These are phyloP conservation scores for Clistopyga incitator DNA, from an alignment of 2,888 invertebrate genomes.

Conservation along the genomic window DNA sequence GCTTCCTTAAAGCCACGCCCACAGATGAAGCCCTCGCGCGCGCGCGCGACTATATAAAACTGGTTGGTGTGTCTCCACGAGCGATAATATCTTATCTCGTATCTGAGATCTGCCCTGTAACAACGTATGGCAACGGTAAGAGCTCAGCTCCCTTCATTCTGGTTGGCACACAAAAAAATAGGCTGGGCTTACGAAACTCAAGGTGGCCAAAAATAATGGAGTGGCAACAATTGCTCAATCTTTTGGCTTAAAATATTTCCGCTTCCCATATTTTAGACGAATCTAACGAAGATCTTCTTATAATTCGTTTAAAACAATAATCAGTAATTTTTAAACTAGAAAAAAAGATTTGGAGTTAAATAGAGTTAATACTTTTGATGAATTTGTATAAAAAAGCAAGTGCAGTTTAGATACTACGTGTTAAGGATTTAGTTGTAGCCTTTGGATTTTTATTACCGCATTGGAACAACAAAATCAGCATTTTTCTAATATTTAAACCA, in stretches of 20 bases:
- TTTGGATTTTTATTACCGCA: no score
- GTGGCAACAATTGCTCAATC: neutral
- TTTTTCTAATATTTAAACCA: no score
- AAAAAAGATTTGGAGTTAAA: neutral
- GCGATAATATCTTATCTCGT: slow-evolving; percentile 49
- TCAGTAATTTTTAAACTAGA: neutral
- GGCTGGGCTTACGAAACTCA: slow-evolving; percentile 23
- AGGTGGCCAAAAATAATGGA: neutral
- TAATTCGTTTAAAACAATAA: neutral
- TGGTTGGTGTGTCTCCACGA: slow-evolving; percentile 53
- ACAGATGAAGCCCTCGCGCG: slow-evolving; percentile 19
- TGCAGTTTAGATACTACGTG: no score
- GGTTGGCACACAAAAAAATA: slow-evolving; percentile 18
- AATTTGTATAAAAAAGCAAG: no score
- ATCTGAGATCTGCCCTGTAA: slow-evolving; percentile 37
- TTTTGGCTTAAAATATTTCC: neutral
- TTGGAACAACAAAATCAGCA: no score
- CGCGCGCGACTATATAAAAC: slow-evolving; percentile 46
- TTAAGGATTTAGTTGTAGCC: no score
- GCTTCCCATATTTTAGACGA: neutral
- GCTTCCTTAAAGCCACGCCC: slow-evolving; percentile 62
- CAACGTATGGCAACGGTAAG: slow-evolving; percentile 5
- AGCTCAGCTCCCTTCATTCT: slow-evolving; percentile 17
- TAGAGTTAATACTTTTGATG: no score
- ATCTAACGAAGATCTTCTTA: neutral